phyloP scores from a whole-genome alignment of 2,888 invertebrate genomes.

The Galeruca laticollis region DNA sequence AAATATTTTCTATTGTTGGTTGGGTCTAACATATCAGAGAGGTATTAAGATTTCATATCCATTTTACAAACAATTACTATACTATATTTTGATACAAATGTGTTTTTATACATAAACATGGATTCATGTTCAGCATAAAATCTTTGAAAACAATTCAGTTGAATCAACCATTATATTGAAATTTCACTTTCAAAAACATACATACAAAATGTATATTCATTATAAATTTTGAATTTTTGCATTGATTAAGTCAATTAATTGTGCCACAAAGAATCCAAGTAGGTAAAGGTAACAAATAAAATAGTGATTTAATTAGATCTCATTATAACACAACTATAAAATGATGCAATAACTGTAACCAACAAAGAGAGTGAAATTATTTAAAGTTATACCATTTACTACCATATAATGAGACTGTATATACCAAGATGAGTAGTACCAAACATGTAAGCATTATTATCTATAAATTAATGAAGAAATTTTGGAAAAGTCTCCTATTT shows the following conservation, averaged over 20 bases:
- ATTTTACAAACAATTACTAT: too few species aligned
- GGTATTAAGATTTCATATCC: too few species aligned
- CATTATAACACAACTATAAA: neutral
- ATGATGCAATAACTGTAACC: neutral
- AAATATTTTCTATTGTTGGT: too few species aligned
- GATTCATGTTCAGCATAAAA: too few species aligned
- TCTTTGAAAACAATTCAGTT: too few species aligned
- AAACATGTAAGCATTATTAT: neutral
- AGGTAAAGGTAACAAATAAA: slow-evolving; percentile 2
- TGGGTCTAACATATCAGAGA: too few species aligned
- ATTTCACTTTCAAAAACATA: too few species aligned
- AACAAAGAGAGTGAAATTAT: neutral
- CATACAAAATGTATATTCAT: too few species aligned
- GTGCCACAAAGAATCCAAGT: neutral
- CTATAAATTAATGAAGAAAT: neutral
- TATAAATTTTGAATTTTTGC: too few species aligned
- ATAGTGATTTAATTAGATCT: neutral
- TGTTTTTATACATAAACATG: too few species aligned
- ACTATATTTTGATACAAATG: too few species aligned
- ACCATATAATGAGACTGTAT: neutral
- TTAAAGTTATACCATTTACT: neutral
- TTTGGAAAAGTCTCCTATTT: neutral
- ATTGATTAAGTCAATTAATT: neutral
- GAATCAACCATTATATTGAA: too few species aligned
- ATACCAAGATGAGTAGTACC: neutral